A percentile compares a stretch with the other conserved stretches of the same genome.
These are phyloP conservation scores for Hippoglossus stenolepis DNA, from an alignment of 2,113 vertebrate species.

Conservation along the genomic window DNA sequence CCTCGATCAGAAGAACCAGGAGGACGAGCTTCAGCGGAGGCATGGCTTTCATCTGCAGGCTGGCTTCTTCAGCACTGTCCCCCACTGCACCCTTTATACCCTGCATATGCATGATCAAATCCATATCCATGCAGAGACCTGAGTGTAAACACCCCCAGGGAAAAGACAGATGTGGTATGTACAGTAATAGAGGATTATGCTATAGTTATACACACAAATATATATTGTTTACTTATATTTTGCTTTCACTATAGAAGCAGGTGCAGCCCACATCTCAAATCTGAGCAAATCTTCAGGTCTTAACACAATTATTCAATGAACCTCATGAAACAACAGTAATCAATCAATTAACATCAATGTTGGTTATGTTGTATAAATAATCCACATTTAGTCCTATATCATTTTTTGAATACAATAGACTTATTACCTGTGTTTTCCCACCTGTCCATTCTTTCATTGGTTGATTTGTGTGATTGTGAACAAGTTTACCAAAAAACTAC, in stretches of 20 bases:
- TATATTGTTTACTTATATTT: too few species aligned
- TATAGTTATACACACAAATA: not conserved
- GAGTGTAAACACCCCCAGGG: not conserved
- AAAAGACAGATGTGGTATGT: not conserved
- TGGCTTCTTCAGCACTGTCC: not conserved
- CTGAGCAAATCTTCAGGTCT: not conserved
- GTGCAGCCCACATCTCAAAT: too few species aligned
- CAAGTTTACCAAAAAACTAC: too few species aligned
- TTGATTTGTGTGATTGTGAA: too few species aligned
- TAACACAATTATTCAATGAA: not conserved
- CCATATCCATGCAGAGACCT: not conserved
- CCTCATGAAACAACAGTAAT: too few species aligned
- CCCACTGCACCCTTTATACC: not conserved
- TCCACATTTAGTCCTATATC: too few species aligned
- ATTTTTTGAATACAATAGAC: too few species aligned
- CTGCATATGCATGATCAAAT: not conserved
- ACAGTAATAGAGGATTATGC: not conserved
- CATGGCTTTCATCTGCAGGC: constrained; percentile 32
- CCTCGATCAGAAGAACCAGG: constrained; percentile 44
- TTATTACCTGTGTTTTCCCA: too few species aligned
- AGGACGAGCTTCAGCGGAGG: constrained; percentile 41
- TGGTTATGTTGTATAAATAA: too few species aligned
- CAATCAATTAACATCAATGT: too few species aligned
- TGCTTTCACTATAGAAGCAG: too few species aligned
- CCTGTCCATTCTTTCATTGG: too few species aligned